These are phyloP conservation scores for Steromphala cineraria DNA, from an alignment of 2,888 invertebrate genomes.

Conservation along the genomic window DNA sequence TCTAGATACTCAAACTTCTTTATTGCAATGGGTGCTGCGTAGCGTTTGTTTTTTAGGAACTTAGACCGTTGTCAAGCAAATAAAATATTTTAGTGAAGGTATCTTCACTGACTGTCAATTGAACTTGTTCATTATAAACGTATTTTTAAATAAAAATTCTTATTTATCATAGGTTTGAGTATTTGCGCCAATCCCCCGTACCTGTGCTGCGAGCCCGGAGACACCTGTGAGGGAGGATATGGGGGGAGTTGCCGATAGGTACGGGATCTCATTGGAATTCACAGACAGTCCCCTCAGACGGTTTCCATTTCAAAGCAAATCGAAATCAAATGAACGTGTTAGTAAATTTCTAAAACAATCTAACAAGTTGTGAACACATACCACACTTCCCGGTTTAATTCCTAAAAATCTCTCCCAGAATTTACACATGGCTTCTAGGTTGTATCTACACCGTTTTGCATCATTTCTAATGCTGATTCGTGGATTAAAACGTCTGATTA, in stretches of 20 bases:
- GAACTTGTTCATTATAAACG: too few relatives aligned
- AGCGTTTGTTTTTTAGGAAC: too few relatives aligned
- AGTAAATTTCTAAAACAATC: conserved; percentile 20
- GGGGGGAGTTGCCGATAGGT: not conserved
- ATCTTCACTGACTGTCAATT: too few relatives aligned
- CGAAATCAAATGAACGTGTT: conserved; percentile 20
- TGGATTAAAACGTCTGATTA: conserved; percentile 20
- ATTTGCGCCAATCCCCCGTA: too few relatives aligned
- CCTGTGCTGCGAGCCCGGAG: too few relatives aligned
- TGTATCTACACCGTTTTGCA: conserved; percentile 25
- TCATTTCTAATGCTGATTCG: conserved; percentile 24
- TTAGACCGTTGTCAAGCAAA: too few relatives aligned
- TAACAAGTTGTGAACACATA: conserved; percentile 18
- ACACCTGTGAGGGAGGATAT: too few relatives aligned
- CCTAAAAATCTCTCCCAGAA: conserved; percentile 9
- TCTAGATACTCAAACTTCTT: too few relatives aligned
- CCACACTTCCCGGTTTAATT: conserved; percentile 17
- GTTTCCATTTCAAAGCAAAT: conserved; percentile 17
- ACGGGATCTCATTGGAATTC: not conserved
- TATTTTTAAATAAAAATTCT: too few relatives aligned
- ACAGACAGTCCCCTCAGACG: not conserved
- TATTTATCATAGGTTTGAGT: too few relatives aligned
- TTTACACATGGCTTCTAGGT: conserved; percentile 14
- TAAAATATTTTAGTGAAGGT: too few relatives aligned
- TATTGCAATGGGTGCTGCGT: too few relatives aligned